Conservation (phyloP, 2,797 vertebrate genomes). For the Crocodylus rhombifer region DNA sequence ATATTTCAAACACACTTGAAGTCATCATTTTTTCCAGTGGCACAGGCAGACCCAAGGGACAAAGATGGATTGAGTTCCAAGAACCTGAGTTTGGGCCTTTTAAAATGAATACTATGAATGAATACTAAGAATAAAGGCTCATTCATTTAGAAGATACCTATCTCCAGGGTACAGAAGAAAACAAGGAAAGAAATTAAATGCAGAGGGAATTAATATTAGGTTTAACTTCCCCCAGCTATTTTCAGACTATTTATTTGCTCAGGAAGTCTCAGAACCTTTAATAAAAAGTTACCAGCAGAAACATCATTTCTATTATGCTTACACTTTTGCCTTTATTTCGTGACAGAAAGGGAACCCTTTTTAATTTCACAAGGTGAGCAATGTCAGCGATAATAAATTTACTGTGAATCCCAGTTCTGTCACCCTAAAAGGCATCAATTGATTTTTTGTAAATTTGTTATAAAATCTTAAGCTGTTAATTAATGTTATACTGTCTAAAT, state of each 20-base stretch:
- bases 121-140: no score
- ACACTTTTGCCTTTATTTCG: background rate
- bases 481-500: background rate
- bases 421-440: conserved; percentile 45
- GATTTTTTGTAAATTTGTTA: conserved; percentile 48
- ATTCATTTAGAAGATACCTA: background rate
- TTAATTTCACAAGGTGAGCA: conserved; percentile 1
- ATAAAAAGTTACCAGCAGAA: background rate
- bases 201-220: background rate
- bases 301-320: background rate
- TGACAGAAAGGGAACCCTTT: conserved; percentile 11
- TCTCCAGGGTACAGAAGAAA: background rate
- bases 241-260: background rate
- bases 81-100: background rate
- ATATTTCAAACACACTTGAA: background rate
- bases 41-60: background rate
- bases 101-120: no score
- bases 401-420: background rate
- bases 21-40: rapidly evolving
- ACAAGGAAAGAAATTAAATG: conserved; percentile 6
- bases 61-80: background rate
- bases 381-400: conserved; percentile 45
- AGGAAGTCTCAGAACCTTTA: background rate
- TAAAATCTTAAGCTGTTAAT: conserved; percentile 57
- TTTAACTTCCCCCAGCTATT: background rate